Evolutionary conservation across 2,797 vertebrate genomes (phyloP).

Genomic region (Gobio occitaniae): DNA sequence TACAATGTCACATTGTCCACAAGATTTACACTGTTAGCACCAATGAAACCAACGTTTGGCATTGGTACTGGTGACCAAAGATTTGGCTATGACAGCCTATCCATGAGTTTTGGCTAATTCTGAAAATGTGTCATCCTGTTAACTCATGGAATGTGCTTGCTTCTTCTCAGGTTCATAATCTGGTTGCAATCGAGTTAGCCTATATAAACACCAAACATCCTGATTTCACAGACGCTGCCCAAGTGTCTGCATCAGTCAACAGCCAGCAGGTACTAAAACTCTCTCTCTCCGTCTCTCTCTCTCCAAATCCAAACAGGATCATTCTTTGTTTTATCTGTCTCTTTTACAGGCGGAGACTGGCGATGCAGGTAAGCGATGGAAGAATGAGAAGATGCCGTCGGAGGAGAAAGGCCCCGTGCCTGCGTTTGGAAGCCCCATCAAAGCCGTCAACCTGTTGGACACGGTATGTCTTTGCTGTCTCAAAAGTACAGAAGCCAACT

Average conservation of each 20-base stretch:
- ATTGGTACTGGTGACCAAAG: too few relatives aligned
- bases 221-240: constrained; percentile 83
- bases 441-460: constrained; percentile 84
- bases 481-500: not conserved
- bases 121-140: not conserved
- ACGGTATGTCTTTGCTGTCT: constrained; percentile 71
- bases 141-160: constrained; percentile 8
- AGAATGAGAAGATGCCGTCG: constrained; percentile 73
- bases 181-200: constrained; percentile 84
- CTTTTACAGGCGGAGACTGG: not conserved
- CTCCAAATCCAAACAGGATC: not conserved
- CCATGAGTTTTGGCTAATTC: not conserved
- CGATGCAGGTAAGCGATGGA: constrained; percentile 80
- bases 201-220: constrained; percentile 90
- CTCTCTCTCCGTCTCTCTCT: not conserved
- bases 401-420: constrained; percentile 59
- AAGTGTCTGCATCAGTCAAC: constrained; percentile 85
- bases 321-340: constrained; percentile 6
- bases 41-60: too few relatives aligned
- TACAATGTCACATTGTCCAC: too few relatives aligned
- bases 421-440: constrained; percentile 77
- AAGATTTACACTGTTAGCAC: too few relatives aligned
- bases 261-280: constrained; percentile 78
- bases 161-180: constrained; percentile 79
- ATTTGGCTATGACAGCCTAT: not conserved